Percentiles rank a stretch among this genome's conserved stretches.
phyloP scores from a whole-genome alignment of 30 jellyfish, hydroid and myxozoan genomes.

The Hydra vulgaris region DNA sequence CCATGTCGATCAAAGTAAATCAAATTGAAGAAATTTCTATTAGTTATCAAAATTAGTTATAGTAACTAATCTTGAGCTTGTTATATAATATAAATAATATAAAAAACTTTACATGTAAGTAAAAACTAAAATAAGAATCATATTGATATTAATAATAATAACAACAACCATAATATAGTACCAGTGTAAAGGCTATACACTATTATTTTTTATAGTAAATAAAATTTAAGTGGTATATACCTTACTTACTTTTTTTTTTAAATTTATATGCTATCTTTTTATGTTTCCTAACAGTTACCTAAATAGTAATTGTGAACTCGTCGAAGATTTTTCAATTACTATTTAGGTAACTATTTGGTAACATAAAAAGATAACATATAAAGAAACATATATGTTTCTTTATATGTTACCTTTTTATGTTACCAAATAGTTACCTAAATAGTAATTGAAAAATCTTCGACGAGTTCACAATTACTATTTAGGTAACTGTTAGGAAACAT shows the following conservation, averaged over 20 bases:
- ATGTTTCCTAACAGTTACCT: background rate
- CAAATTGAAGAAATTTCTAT: background rate
- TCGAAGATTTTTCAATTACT: background rate
- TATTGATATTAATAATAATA: background rate
- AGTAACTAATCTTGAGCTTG: background rate
- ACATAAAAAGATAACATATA: no score
- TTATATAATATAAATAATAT: no score
- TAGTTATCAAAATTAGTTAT: no score
- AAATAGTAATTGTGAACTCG: background rate
- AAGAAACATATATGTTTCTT: no score
- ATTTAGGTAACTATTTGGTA: background rate
- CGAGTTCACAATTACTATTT: background rate
- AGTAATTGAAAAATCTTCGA: background rate
- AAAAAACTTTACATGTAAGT: background rate
- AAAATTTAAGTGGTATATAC: no score
- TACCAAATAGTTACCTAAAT: background rate
- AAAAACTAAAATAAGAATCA: no score
- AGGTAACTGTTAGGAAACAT: background rate
- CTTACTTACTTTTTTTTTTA: background rate
- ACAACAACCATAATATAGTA: background rate
- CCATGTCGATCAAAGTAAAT: background rate
- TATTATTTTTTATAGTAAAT: background rate
- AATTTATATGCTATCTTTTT: background rate
- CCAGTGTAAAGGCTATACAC: background rate
- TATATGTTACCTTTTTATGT: no score